These are phyloP conservation scores for Stegostoma tigrinum DNA, from an alignment of 2,113 vertebrate genomes.

Conservation along the genomic window DNA sequence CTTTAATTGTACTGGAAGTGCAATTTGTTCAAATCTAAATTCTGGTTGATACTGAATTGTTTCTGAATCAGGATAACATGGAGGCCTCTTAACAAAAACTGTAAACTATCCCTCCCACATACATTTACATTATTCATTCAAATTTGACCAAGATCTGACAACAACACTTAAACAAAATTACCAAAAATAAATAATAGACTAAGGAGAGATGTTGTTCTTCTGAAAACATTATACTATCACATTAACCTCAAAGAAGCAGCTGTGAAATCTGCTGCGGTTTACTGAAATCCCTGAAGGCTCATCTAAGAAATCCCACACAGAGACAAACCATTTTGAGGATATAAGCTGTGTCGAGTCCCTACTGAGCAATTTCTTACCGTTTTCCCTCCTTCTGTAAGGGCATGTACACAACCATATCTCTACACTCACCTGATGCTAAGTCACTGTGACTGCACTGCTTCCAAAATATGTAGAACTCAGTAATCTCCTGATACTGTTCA, in stretches of 20 bases:
- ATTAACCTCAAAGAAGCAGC: neutral
- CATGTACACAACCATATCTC: no score
- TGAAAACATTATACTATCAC: neutral
- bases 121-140: neutral
- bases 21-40: constrained; percentile 4
- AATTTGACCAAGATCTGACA: neutral
- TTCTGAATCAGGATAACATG: neutral
- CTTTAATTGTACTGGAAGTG: neutral
- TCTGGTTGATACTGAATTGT: neutral
- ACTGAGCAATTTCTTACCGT: no score
- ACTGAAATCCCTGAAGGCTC: no score
- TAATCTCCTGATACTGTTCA: neutral
- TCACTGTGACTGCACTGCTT: neutral
- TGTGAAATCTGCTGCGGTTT: neutral
- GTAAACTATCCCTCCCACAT: neutral
- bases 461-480: neutral
- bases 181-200: neutral
- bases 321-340: no score
- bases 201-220: neutral
- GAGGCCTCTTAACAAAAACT: neutral
- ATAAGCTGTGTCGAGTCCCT: no score
- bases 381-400: no score
- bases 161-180: neutral
- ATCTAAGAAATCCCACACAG: no score
- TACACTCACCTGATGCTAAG: neutral